Conservation (phyloP, 2,113 vertebrate genomes). For the Benitochromis conjunctus region DNA sequence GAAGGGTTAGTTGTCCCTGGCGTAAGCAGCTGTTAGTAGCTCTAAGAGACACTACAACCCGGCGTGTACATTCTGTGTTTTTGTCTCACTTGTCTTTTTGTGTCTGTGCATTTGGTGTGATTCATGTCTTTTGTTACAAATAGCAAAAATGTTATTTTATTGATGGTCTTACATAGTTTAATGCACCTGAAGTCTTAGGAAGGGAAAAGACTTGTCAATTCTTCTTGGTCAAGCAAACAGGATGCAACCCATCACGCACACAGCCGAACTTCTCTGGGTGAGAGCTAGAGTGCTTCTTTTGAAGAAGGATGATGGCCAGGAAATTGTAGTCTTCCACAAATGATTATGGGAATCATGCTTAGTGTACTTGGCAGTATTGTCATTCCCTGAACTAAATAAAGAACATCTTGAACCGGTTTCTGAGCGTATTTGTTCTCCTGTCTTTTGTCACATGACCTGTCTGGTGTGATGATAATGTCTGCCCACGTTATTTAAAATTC, state of each 20-base stretch:
- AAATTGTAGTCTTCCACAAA: conserved; percentile 66
- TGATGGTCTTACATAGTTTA: conserved; percentile 48
- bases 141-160: conserved; percentile 63
- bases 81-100: conserved; percentile 60
- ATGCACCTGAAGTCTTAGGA: conserved; percentile 51
- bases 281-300: conserved; percentile 11
- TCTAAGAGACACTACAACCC: conserved; percentile 52
- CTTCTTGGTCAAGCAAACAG: conserved; percentile 28
- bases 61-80: conserved; percentile 54
- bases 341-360: conserved; percentile 53
- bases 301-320: conserved; percentile 13
- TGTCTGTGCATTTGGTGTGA: conserved; percentile 65
- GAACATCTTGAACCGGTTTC: conserved; percentile 45
- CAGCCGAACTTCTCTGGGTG: background rate
- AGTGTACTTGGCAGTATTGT: conserved; percentile 63
- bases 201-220: conserved; percentile 18
- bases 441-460: background rate
- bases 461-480: background rate
- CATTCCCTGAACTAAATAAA: conserved; percentile 67
- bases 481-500: background rate
- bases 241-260: conserved; percentile 7
- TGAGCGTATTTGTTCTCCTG: background rate
- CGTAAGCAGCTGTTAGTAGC: conserved; percentile 46
- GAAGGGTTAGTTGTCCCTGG: conserved; percentile 49
- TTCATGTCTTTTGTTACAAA: conserved; percentile 64